Evolutionary conservation across 2,797 vertebrate genomes (phyloP), one percentile per base, ranked within the genome.

Genomic region (Lithobates sylvaticus): DNA sequence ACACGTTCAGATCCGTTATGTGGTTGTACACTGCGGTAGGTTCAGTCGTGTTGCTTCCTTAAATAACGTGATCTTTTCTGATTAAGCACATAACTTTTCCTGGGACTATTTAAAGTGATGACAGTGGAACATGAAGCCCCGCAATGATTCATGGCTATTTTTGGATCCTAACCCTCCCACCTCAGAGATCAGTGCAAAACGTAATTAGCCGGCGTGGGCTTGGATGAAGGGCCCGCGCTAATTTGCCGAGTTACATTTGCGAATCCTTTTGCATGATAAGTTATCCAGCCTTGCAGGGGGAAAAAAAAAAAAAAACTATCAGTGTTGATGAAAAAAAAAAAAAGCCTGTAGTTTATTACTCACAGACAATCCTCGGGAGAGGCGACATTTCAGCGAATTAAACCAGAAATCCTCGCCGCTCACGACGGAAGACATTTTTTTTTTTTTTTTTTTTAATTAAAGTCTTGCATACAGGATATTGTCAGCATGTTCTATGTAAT

Each of bases 321-420:
- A 73, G 58, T 44, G 34, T 9, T 42, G 70, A 82, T 73, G 80
- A 72, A 72, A 81, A 81, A 71, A 72, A 54, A 54, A 73, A 73
- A 65, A 42, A 36, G 42, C 61, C 26, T n/a, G 10, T 65, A 75
- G 71, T 83, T 76, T 83, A 83, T 83, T 83, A 76, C 72, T 67
- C 26, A n/a, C 29, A 44, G 80, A 82, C 80, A 68, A 83, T 68
- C 26, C 81, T 26, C 64, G 1, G 27, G 81, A 83, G 81, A 75
- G 71, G 26, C 23, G 72, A 67, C 71, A 76, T 83, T 83, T 83
- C 71, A 83, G 71, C 21, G 58, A 83, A 67, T 75, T 75, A 83
- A 76, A 76, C 65, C 68, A 81, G 58, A 83, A 75, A 67, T 83
- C 61, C 72, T 76, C 36, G 6, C 58, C 16, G 79, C 79, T 58